Conservation (phyloP, 2,888 invertebrate species). For the Ectemnius cavifrons region DNA sequence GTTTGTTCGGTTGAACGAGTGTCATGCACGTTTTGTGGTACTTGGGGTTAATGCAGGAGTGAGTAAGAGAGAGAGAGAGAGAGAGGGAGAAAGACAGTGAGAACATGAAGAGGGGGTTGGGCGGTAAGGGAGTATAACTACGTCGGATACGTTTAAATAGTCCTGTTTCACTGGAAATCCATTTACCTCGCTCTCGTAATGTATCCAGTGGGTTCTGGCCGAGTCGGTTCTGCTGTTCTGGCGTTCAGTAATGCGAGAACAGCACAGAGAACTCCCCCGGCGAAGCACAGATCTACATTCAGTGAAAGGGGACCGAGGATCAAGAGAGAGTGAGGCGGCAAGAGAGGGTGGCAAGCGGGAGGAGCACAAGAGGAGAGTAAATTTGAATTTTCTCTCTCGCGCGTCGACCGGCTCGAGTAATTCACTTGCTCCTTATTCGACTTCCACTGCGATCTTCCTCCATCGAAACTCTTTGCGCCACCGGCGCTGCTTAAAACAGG, state of each 20-base stretch:
- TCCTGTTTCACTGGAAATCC: constrained; percentile 11
- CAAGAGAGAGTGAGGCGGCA: too few relatives aligned
- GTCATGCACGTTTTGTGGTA: too few relatives aligned
- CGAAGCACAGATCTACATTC: background rate
- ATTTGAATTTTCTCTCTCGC: background rate
- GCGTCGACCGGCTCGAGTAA: background rate
- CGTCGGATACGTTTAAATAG: constrained; percentile 15
- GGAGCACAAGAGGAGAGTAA: background rate
- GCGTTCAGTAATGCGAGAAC: constrained; percentile 10
- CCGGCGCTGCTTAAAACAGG: too few relatives aligned
- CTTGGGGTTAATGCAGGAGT: too few relatives aligned
- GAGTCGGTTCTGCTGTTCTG: background rate
- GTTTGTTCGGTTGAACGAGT: too few relatives aligned
- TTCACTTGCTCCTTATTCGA: background rate
- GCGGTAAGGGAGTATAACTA: too few relatives aligned
- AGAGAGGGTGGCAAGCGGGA: background rate
- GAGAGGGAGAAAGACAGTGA: too few relatives aligned
- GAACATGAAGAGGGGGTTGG: too few relatives aligned
- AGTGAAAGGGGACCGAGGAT: too few relatives aligned
- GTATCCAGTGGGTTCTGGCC: background rate
- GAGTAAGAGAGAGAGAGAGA: too few relatives aligned
- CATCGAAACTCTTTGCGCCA: too few relatives aligned
- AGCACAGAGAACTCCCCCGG: constrained; percentile 1
- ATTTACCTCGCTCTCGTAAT: constrained; percentile 17
- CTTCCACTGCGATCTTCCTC: constrained; percentile 6